Evolutionary conservation across 1,140 invertebrate genomes (phyloP).

Genomic region (Thaumatotibia leucotreta): DNA sequence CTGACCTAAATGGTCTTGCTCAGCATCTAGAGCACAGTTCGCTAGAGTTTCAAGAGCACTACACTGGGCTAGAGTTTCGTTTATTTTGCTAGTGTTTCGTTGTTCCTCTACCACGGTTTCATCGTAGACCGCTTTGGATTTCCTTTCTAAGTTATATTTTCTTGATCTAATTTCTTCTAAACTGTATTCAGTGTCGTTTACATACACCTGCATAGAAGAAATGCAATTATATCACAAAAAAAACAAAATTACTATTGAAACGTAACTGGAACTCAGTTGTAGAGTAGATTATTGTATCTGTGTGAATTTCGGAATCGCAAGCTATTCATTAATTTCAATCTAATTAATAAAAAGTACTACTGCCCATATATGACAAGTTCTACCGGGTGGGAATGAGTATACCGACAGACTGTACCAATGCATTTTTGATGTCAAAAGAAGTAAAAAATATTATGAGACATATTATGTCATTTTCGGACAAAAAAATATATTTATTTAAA

Average conservation of each 20-base stretch:
- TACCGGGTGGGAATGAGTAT: too few species aligned
- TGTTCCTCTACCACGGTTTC: constrained; percentile 30
- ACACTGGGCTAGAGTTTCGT: constrained; percentile 60
- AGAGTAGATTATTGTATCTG: too few species aligned
- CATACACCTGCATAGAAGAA: constrained; percentile 75
- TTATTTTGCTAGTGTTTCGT: constrained; percentile 49
- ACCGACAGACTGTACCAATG: too few species aligned
- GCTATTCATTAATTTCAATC: too few species aligned
- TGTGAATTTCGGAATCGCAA: too few species aligned
- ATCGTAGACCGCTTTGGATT: constrained; percentile 39
- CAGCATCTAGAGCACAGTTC: constrained; percentile 64
- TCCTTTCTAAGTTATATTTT: constrained; percentile 60
- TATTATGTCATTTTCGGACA: too few species aligned
- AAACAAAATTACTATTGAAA: neutral
- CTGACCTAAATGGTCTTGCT: constrained; percentile 66
- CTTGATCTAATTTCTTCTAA: constrained; percentile 81
- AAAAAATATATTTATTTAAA: too few species aligned
- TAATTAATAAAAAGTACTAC: too few species aligned
- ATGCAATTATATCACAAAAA: neutral
- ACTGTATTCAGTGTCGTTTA: constrained; percentile 79
- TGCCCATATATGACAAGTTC: too few species aligned
- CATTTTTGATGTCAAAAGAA: too few species aligned
- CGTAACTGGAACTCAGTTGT: too few species aligned
- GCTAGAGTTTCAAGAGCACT: constrained; percentile 70
- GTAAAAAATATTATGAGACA: too few species aligned